Evolutionary conservation across 2,113 vertebrate species (phyloP), one percentile per base, ranked within the genome.

Genomic region (Reinhardtius hippoglossoides): DNA sequence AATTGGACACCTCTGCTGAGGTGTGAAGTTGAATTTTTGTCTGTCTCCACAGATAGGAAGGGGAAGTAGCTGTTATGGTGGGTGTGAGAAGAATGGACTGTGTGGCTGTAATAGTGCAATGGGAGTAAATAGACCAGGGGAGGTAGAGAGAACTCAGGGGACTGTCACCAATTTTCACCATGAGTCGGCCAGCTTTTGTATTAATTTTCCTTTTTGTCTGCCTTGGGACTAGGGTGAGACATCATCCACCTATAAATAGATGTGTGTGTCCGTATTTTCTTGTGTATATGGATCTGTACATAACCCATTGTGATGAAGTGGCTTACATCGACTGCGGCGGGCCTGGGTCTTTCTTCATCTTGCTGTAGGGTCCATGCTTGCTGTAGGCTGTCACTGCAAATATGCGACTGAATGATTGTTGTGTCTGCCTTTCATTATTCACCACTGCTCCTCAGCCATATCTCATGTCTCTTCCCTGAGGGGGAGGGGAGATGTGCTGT

Each of bases 21-120:
- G 93, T 95, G 95, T 90, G 91, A 95, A 95, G 91, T 91, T 84
- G 91, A 92, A 88, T 92, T 92, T 93, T 91, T 90, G 89, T 92
- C 91, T 89, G 76, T 85, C 85, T 89, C 74, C 62, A 58, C 71
- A 79, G 76, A 87, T 80, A 21, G 67, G 48, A 84, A 79, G 56
- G 71, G 67, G 81, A 42, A 23, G 70, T 63, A 56, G 63, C 74
- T 83, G 88, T 85, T 79, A 77, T 63, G 71, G 79, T 44, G 86
- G 71, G 83, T 84, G 87, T 83, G 76, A 78, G 84, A 63, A 80
- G 54, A 69, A 48, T 61, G 84, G 73, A 68, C 44, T 58, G 20
- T 62, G 72, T 86, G 82, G 67, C 79, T 87, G 63, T 78, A 76
- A 84, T 84, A 61, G 86, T 78, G 60, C 77, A 54, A 76, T 67